These are phyloP conservation scores for Halichondria panicea DNA, from an alignment of 37 sponge, comb jelly and placozoan species.

Conservation along the genomic window DNA sequence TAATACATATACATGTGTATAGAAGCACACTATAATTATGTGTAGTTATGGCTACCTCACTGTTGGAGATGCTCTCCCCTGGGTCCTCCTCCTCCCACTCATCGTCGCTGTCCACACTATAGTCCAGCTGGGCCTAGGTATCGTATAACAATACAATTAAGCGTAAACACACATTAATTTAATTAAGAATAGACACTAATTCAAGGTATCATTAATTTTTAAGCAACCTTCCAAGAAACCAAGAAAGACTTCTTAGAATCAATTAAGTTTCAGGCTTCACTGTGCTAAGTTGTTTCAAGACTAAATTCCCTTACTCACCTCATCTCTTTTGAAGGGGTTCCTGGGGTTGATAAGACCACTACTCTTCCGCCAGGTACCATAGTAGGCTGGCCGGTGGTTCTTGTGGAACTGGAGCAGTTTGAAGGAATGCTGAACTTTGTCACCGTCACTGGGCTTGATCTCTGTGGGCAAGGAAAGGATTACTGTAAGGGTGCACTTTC, in stretches of 20 bases:
- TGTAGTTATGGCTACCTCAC: no score
- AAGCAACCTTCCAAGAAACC: not conserved
- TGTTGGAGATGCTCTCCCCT: conserved; percentile 78
- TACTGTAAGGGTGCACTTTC: no score
- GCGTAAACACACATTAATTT: not conserved
- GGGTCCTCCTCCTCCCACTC: conserved; percentile 99
- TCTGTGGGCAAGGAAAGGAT: not conserved
- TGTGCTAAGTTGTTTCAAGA: no score
- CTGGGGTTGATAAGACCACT: conserved; percentile 59
- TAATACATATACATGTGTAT: no score
- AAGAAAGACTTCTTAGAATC: not conserved
- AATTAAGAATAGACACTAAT: not conserved
- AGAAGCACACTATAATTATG: no score
- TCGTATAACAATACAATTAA: no score
- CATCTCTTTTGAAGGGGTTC: conserved; percentile 82
- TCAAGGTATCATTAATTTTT: not conserved
- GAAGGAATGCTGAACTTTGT: no score
- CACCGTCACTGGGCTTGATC: not conserved
- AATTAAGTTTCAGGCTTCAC: not conserved
- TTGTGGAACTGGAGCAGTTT: conserved; percentile 94
- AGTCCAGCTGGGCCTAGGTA: conserved; percentile 68
- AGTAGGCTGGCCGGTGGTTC: conserved; percentile 94
- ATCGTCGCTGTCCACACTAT: conserved; percentile 91
- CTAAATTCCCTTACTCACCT: conserved; percentile 46
- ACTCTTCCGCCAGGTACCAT: conserved; percentile 84